Conservation (phyloP, 2,113 vertebrate genomes). For the Etheostoma cragini region DNA sequence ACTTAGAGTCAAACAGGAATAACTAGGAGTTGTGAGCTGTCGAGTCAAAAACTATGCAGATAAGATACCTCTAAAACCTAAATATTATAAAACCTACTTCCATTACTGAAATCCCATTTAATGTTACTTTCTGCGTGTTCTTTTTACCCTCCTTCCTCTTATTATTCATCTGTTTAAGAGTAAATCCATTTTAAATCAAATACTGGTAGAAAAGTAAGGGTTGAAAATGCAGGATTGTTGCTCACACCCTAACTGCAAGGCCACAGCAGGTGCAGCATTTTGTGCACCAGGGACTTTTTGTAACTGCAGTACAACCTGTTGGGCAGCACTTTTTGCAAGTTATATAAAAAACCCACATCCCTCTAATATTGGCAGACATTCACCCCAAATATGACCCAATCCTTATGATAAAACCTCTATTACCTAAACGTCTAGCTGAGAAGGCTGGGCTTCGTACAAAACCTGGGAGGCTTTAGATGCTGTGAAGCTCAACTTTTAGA, state of each 20-base stretch:
- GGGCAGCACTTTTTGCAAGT: not conserved
- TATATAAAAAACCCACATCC: not conserved
- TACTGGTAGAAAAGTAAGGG: not conserved
- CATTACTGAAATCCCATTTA: not conserved
- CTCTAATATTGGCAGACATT: not conserved
- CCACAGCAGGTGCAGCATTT: not conserved
- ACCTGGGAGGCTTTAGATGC: not conserved
- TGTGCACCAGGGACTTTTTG: not conserved
- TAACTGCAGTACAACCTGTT: not conserved
- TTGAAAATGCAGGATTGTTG: not conserved
- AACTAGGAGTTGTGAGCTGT: constrained; percentile 9
- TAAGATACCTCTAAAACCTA: not conserved
- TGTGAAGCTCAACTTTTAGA: not conserved
- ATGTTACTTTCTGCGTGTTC: not conserved
- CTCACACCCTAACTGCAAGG: not conserved
- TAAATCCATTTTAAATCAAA: not conserved
- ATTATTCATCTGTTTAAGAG: not conserved
- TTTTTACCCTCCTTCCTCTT: not conserved
- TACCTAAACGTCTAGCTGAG: not conserved
- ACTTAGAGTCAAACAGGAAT: constrained; percentile 42
- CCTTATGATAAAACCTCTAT: not conserved
- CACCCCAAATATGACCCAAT: not conserved
- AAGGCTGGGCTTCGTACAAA: not conserved
- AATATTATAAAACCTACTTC: not conserved
- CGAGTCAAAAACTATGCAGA: not conserved